Evolutionary conservation across 2,888 invertebrate species (phyloP).

Genomic region (Xanthorhoe designata): DNA sequence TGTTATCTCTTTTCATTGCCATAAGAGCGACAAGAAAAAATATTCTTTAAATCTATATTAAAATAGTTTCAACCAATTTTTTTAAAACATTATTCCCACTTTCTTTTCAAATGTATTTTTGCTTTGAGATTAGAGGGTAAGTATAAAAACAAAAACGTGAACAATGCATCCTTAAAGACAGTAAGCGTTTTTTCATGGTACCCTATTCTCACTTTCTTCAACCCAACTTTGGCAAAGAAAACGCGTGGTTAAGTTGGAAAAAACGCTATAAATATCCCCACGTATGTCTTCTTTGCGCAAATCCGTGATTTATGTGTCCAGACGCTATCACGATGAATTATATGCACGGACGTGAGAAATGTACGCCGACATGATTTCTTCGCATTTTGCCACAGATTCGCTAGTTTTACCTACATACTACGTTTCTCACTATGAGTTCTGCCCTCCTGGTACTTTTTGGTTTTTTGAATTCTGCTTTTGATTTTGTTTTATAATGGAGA

Average conservation of each 20-base stretch:
- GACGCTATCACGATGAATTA: slow-evolving; percentile 58
- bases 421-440: background rate
- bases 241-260: background rate
- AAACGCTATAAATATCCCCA: slow-evolving; percentile 18
- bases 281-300: slow-evolving; percentile 31
- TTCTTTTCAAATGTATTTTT: too few species aligned
- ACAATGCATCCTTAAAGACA: background rate
- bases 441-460: background rate
- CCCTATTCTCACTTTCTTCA: slow-evolving; percentile 6
- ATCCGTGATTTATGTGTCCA: slow-evolving; percentile 72
- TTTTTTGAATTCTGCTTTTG: too few species aligned
- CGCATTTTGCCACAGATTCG: slow-evolving; percentile 13
- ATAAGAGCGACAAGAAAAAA: too few species aligned
- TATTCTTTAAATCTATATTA: too few species aligned
- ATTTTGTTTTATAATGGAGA: too few species aligned
- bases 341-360: slow-evolving; percentile 71
- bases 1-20: too few species aligned
- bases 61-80: too few species aligned
- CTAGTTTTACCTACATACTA: background rate
- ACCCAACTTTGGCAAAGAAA: slow-evolving; percentile 1
- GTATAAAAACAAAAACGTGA: too few species aligned
- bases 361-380: slow-evolving; percentile 43
- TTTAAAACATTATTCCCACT: too few species aligned
- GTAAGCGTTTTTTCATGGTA: background rate
- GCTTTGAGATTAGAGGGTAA: too few species aligned